Conservation (phyloP, 2,113 vertebrate species). For the Trachemys scripta region DNA sequence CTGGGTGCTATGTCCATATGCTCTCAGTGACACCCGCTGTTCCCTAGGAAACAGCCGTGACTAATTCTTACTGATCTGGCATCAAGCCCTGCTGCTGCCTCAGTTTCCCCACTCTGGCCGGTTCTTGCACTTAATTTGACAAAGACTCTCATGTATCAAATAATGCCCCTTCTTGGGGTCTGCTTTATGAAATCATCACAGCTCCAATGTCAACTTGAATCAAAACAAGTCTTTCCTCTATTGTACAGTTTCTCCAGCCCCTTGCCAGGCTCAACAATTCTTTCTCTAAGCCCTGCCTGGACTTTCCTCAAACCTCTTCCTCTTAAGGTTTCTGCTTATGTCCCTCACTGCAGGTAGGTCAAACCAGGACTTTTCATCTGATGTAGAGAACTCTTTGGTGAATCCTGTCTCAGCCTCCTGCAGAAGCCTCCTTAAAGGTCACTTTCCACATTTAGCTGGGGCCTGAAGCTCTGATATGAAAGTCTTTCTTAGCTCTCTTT, state of each 20-base stretch:
- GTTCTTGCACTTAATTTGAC: neutral
- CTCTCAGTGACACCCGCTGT: neutral
- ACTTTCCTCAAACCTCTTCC: neutral
- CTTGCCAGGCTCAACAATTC: neutral
- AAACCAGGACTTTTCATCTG: neutral
- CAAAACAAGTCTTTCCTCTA: no score
- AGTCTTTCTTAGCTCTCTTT: neutral
- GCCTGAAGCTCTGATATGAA: neutral
- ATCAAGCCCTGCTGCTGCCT: neutral
- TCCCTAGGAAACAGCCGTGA: neutral
- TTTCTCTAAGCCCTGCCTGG: neutral
- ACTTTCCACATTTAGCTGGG: neutral
- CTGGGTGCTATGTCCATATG: neutral
- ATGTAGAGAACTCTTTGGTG: neutral
- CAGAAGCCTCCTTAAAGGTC: neutral
- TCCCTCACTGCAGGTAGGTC: neutral
- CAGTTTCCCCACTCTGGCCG: neutral
- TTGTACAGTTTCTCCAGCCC: neutral
- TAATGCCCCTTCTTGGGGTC: neutral
- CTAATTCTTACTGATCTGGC: neutral
- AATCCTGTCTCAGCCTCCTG: neutral
- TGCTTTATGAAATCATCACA: neutral
- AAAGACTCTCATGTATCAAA: rapidly evolving
- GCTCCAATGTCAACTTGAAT: neutral
- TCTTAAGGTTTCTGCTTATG: neutral